Conservation (phyloP, 2,888 invertebrate species). For the Temnothorax rugatulus region DNA sequence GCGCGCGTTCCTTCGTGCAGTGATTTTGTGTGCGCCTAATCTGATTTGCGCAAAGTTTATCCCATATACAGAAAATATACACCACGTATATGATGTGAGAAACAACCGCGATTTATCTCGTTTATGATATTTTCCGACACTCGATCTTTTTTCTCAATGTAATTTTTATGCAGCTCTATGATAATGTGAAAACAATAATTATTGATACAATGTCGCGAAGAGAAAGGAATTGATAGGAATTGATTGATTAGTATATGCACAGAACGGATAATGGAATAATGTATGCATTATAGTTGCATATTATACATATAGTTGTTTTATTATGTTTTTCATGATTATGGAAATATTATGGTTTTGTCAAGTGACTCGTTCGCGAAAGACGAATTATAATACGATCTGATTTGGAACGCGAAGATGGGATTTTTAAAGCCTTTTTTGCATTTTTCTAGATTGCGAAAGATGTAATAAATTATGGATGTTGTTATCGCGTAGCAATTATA, state of each 20-base stretch:
- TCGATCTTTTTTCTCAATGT: background rate
- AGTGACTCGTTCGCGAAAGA: background rate
- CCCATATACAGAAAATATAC: background rate
- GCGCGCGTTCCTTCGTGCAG: constrained; percentile 34
- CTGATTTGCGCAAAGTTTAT: constrained; percentile 28
- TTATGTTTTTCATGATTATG: background rate
- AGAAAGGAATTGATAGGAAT: background rate
- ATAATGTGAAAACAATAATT: background rate
- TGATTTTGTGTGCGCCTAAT: constrained; percentile 41
- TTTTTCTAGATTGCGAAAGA: constrained; percentile 1
- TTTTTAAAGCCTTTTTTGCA: constrained; percentile 8
- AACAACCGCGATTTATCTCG: background rate
- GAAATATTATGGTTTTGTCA: background rate
- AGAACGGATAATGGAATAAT: background rate
- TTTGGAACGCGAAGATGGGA: background rate
- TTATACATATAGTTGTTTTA: background rate
- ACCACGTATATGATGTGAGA: background rate
- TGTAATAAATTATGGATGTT: constrained; percentile 33
- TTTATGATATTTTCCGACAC: background rate
- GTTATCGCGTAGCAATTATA: constrained; percentile 15
- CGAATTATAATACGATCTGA: constrained; percentile 1
- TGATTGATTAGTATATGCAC: background rate
- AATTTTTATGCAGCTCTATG: background rate
- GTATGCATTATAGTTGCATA: background rate
- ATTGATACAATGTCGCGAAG: background rate